These are phyloP conservation scores for Galleria mellonella DNA, from an alignment of 1,140 invertebrate genomes.

Conservation along the genomic window DNA sequence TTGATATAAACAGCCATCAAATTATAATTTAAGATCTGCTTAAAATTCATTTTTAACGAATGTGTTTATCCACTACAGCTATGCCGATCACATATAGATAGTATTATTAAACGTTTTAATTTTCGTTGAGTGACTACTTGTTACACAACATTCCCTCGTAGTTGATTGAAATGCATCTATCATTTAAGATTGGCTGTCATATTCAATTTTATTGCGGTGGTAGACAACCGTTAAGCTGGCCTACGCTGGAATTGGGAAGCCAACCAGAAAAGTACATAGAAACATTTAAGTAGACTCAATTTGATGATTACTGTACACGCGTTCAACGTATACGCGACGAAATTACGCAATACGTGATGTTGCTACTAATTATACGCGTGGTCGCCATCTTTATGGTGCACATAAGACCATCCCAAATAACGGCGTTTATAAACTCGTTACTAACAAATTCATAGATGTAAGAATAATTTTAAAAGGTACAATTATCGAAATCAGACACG, in stretches of 20 bases:
- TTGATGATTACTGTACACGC: constrained; percentile 6
- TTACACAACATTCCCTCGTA: constrained; percentile 23
- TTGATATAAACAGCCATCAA: no score
- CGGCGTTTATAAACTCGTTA: constrained; percentile 54
- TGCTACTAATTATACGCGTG: constrained; percentile 50
- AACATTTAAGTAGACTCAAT: constrained; percentile 19
- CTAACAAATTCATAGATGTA: constrained; percentile 32
- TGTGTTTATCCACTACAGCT: no score
- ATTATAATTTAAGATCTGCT: no score
- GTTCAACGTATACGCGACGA: constrained; percentile 16
- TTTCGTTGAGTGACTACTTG: constrained; percentile 14
- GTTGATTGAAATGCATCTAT: constrained; percentile 34
- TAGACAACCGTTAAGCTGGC: constrained; percentile 34
- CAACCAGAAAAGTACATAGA: constrained; percentile 3
- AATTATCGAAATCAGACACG: constrained; percentile 42
- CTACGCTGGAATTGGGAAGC: constrained; percentile 25
- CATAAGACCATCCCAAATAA: constrained; percentile 47
- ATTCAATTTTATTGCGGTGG: constrained; percentile 38
- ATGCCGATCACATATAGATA: constrained; percentile 16
- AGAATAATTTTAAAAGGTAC: constrained; percentile 19
- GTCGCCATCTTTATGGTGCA: constrained; percentile 30
- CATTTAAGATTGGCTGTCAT: constrained; percentile 32
- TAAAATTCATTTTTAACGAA: no score
- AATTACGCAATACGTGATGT: constrained; percentile 44
- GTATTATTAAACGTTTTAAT: constrained; percentile 19